Evolutionary conservation across 2,888 invertebrate species (phyloP).

Genomic region (Linnaemya vulpina): DNA sequence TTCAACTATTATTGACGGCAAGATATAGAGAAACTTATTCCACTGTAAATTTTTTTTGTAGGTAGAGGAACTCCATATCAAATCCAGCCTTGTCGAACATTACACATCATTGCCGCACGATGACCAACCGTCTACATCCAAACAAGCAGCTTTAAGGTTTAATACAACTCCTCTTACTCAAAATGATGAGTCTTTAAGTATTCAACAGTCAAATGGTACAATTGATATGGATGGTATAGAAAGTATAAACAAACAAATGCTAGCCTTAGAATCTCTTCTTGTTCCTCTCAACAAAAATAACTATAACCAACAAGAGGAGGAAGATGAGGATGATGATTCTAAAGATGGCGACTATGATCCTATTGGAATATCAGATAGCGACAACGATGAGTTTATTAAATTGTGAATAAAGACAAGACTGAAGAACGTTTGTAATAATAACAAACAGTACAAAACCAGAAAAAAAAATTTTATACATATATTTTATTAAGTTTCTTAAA

Average conservation of each 20-base stretch:
- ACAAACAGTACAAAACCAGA: background rate
- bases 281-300: conserved; percentile 53
- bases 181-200: background rate
- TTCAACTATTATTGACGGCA: too few species aligned
- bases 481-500: conserved; percentile 40
- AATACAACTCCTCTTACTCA: background rate
- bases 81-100: conserved; percentile 52
- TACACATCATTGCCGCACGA: conserved; percentile 15
- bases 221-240: conserved; percentile 54
- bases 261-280: conserved; percentile 58
- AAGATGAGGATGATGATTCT: conserved; percentile 53
- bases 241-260: conserved; percentile 63
- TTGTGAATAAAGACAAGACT: conserved; percentile 33
- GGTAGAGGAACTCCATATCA: conserved; percentile 68
- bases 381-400: conserved; percentile 15
- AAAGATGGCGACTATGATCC: conserved; percentile 13
- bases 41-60: background rate
- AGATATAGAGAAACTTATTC: too few species aligned
- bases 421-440: background rate
- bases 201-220: background rate
- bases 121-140: conserved; percentile 58
- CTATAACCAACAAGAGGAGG: conserved; percentile 52
- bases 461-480: conserved; percentile 13
- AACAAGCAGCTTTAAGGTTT: conserved; percentile 24
- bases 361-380: conserved; percentile 28